Base-by-base conservation (phyloP, 2,888 invertebrate species). In the Hypsopygia costalis region DNA sequence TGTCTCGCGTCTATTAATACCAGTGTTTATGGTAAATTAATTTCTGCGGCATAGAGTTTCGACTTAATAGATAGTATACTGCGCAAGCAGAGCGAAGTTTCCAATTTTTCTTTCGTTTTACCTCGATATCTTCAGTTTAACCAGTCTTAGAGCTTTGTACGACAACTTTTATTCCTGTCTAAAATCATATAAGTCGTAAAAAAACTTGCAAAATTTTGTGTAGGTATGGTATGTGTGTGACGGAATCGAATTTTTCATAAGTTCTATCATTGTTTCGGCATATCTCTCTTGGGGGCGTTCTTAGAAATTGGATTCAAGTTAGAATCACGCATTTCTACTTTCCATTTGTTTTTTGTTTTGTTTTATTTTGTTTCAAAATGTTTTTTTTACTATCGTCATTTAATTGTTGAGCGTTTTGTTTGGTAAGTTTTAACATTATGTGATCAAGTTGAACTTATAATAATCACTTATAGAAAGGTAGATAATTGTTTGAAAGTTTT, bases 1-100 rank as follows among this genome's bases (percentile, higher is more conserved):
- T 86, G 83, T 86, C 85, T 85, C 75, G 77, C 71, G 69, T 80
- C 82, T 83, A 83, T 82, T 85, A 79, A 80, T 79, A 75, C 67
- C 70, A 61, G 69, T 74, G 75, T 78, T 76, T 82, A 78, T 77
- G 63, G 69, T 59, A 69, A 81, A 81, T 81, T 81, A 80, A 79
- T 82, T 75, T 77, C 63, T 69, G 63, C 68, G 62, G 62, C 63
- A 58, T 62, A 62, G 56, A 55, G 55, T 54, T 54, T 41, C 46
- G 45, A 53, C 53, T 59, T 48, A 36, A 32, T 44, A 47, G 41
- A 48, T 48, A 47, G 46, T 43, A 43, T 46, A 44, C 44, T 51
- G 46, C 38, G 16, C 16, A 16, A 16, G 16, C 16, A 4, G 16
- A 16, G 16, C 16, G 16, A 16, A 4, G 2, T 16, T 4, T 3